Evolutionary conservation across 92 coral and sea anemone genomes (phyloP).

Genomic region (Galaxea fascicularis): DNA sequence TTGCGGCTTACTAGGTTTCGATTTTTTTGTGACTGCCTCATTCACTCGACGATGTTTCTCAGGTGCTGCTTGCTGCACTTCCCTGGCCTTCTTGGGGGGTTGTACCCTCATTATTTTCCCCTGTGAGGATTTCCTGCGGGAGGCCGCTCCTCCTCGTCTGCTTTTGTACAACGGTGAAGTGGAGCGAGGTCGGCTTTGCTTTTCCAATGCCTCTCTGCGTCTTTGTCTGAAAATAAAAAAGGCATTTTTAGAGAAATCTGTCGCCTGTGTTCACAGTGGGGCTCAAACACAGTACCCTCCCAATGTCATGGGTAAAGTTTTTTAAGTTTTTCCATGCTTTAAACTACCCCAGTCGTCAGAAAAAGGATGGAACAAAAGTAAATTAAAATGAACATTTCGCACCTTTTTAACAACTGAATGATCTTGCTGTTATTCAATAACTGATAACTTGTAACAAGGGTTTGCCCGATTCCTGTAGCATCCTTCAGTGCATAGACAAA

Average conservation of each 20-base stretch:
- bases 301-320: too few relatives aligned
- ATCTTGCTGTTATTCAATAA: too few relatives aligned
- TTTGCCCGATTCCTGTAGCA: too few relatives aligned
- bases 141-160: constrained; percentile 19
- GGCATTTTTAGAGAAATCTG: neutral
- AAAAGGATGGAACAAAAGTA: too few relatives aligned
- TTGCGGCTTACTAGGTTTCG: neutral
- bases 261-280: neutral
- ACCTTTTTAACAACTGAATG: too few relatives aligned
- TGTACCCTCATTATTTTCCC: constrained; percentile 34
- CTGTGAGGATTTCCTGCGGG: constrained; percentile 25
- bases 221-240: constrained; percentile 36
- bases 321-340: too few relatives aligned
- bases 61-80: constrained; percentile 17
- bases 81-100: constrained; percentile 36
- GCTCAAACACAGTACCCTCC: too few relatives aligned
- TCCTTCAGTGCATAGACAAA: too few relatives aligned
- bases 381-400: too few relatives aligned
- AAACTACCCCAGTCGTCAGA: too few relatives aligned
- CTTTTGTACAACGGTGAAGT: constrained; percentile 19
- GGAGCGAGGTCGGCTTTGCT: constrained; percentile 28
- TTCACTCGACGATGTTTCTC: neutral
- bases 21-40: constrained; percentile 2
- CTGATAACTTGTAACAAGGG: too few relatives aligned
- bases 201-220: constrained; percentile 46